These are phyloP conservation scores for Neodiprion fabricii DNA, from an alignment of 1,140 invertebrate species.

Conservation along the genomic window DNA sequence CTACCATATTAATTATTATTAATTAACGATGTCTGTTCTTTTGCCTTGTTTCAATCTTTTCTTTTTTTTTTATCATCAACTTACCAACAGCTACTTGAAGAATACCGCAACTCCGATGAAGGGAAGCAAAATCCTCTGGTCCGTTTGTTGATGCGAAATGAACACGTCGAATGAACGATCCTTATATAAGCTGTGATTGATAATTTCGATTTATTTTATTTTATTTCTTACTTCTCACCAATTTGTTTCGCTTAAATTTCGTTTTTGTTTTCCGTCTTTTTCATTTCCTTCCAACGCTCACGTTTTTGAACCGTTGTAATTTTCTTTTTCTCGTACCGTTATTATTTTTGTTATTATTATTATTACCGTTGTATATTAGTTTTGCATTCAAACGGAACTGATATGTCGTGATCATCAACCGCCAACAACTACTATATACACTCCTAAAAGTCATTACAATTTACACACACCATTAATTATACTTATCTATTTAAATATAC, in stretches of 20 bases:
- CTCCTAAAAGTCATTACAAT: too few relatives aligned
- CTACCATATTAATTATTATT: too few relatives aligned
- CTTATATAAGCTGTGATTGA: neutral
- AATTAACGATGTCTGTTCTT: neutral
- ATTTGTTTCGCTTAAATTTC: constrained; percentile 20
- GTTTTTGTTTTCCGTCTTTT: constrained; percentile 21
- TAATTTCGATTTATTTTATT: neutral
- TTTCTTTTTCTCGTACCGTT: neutral
- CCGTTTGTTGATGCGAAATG: constrained; percentile 50
- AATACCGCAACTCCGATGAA: constrained; percentile 69
- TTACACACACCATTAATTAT: too few relatives aligned
- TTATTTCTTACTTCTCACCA: neutral
- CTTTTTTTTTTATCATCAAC: constrained; percentile 35
- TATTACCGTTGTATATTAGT: constrained; percentile 4
- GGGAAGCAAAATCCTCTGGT: constrained; percentile 68
- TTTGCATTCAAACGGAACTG: constrained; percentile 7
- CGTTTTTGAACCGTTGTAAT: neutral
- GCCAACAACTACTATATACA: neutral
- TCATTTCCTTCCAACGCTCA: constrained; percentile 3
- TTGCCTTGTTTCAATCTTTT: constrained; percentile 16
- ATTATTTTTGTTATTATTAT: neutral
- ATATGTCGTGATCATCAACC: constrained; percentile 8
- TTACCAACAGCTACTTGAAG: constrained; percentile 66
- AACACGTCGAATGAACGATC: constrained; percentile 27
- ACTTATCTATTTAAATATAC: too few relatives aligned